Percentiles rank a stretch among this genome's conserved stretches.
Evolutionary conservation across 2,888 invertebrate species (phyloP).

Genomic region (Ecliptopera silaceata): DNA sequence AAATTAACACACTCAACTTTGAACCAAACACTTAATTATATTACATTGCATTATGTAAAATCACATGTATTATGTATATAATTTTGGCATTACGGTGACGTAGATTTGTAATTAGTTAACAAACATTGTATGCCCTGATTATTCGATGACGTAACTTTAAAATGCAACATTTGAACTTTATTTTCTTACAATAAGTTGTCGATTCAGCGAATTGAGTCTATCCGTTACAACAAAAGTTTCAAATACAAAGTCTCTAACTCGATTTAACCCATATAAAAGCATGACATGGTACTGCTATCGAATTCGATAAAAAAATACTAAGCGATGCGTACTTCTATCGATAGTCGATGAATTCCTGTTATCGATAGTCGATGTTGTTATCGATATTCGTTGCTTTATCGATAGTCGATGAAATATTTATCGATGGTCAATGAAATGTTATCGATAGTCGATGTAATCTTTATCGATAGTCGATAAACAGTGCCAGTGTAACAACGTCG

Average conservation of each 20-base stretch:
- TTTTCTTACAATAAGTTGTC: conserved; percentile 14
- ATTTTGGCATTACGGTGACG: conserved; percentile 24
- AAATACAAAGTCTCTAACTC: conserved; percentile 30
- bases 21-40: conserved; percentile 8
- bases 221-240: conserved; percentile 10
- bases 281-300: conserved; percentile 29
- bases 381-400: too few species aligned
- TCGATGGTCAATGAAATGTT: not conserved
- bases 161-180: conserved; percentile 27
- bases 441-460: conserved; percentile 26
- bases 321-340: conserved; percentile 13
- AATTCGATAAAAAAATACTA: conserved; percentile 12
- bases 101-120: conserved; percentile 12
- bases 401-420: conserved; percentile 19
- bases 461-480: conserved; percentile 23
- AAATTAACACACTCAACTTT: conserved; percentile 16
- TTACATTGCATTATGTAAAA: conserved; percentile 9
- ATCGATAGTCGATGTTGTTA: conserved; percentile 3
- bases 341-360: conserved; percentile 20
- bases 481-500: conserved; percentile 29
- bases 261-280: conserved; percentile 44
- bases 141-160: conserved; percentile 9
- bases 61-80: conserved; percentile 14
- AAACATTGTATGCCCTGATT: conserved; percentile 14
- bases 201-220: conserved; percentile 4